Conservation (phyloP, 2,888 invertebrate species). For the Lepidocyrtinus sp. region DNA sequence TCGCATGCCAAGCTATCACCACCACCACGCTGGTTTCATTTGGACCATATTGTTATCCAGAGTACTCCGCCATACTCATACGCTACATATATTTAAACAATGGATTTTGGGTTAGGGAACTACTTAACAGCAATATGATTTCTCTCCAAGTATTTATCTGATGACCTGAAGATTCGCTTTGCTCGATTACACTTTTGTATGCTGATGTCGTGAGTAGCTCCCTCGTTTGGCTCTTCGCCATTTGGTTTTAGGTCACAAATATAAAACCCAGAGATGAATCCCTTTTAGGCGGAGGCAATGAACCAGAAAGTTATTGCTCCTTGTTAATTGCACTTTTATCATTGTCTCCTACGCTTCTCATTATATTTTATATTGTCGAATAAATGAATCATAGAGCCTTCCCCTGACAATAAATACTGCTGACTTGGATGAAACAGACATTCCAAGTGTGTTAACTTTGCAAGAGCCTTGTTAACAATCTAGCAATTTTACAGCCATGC, state of each 20-base stretch:
- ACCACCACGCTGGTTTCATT: too few relatives aligned
- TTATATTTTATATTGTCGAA: constrained; percentile 16
- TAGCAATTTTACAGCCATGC: too few relatives aligned
- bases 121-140: constrained; percentile 18
- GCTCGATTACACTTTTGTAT: constrained; percentile 35
- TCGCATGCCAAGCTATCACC: too few relatives aligned
- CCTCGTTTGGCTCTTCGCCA: constrained; percentile 50
- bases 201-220: constrained; percentile 34
- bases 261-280: constrained; percentile 50
- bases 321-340: constrained; percentile 57
- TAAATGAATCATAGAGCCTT: constrained; percentile 3
- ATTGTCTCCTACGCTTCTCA: constrained; percentile 48
- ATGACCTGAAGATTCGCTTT: constrained; percentile 54
- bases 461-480: too few relatives aligned
- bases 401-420: neutral
- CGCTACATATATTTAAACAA: too few relatives aligned
- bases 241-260: constrained; percentile 51
- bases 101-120: too few relatives aligned
- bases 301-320: constrained; percentile 54
- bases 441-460: too few relatives aligned
- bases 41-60: too few relatives aligned
- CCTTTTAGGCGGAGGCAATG: constrained; percentile 44
- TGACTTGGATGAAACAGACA: too few relatives aligned
- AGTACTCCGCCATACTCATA: too few relatives aligned
- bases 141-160: constrained; percentile 30